Conservation (phyloP, 2,888 invertebrate species). For the Sinelater perroti region DNA sequence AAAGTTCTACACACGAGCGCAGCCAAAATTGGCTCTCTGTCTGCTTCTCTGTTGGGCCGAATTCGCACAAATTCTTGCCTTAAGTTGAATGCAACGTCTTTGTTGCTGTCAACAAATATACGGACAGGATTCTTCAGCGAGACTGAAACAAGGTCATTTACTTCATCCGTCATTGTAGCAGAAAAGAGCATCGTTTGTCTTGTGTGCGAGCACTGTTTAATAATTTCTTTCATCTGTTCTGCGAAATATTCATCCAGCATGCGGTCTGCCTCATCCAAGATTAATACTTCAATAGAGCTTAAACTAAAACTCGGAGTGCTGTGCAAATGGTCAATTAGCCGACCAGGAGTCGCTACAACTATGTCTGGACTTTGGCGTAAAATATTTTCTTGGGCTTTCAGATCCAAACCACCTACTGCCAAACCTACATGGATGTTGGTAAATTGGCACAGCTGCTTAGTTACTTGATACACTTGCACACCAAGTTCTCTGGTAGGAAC, state of each 20-base stretch:
- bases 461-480: slow-evolving; percentile 96
- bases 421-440: slow-evolving; percentile 83
- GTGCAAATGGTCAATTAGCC: slow-evolving; percentile 95
- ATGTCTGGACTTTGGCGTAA: slow-evolving; percentile 91
- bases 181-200: slow-evolving; percentile 98
- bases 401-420: slow-evolving; percentile 88
- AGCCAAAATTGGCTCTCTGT: slow-evolving; percentile 89
- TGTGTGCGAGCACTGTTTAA: slow-evolving; percentile 87
- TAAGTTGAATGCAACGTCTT: slow-evolving; percentile 93
- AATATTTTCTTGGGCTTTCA: slow-evolving; percentile 79
- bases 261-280: slow-evolving; percentile 82
- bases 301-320: slow-evolving; percentile 94
- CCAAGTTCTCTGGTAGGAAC: slow-evolving; percentile 98
- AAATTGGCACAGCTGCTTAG: slow-evolving; percentile 88
- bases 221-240: slow-evolving; percentile 98
- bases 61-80: slow-evolving; percentile 96
- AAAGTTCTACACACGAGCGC: slow-evolving; percentile 89
- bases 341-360: slow-evolving; percentile 97
- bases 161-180: slow-evolving; percentile 99
- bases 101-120: slow-evolving; percentile 95
- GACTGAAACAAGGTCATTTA: slow-evolving; percentile 92
- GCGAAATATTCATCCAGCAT: slow-evolving; percentile 99
- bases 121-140: slow-evolving; percentile 92
- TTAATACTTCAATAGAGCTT: slow-evolving; percentile 87
- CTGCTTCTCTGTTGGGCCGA: slow-evolving; percentile 86